Evolutionary conservation across 2,888 invertebrate genomes (phyloP), one percentile per base, ranked within the genome.

Genomic region (Metacarcinus magister): DNA sequence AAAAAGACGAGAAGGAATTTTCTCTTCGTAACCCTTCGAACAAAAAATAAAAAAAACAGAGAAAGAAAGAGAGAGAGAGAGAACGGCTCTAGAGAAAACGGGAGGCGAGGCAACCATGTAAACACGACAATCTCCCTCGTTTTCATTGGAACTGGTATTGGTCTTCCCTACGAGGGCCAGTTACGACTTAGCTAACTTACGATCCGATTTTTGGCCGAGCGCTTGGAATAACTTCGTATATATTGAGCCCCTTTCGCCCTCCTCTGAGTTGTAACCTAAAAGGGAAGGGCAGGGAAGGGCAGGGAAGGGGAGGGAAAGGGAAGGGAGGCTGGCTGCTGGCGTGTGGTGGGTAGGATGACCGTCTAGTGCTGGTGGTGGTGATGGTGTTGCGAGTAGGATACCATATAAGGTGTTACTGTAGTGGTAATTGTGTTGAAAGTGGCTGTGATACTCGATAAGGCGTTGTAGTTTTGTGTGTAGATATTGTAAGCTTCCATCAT

Each of bases 141-240:
- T 82, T 82, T 82, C 82, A 82, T 82, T 82, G 82, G 82, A 67
- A 32, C 82, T 82, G 32, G 82, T 82, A 82, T 82, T 82, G 82
- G 82, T 82, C 28, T 23, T 10, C 32, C 82, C 82, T 82, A 82
- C 82, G 32, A 82, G 82, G 19, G 82, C 82, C 82, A 82, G 82
- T 82, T 82, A 82, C 82, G 82, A 82, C 82, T 13, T 7, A 32
- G 32, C 82, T 32, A 82, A 82, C 82, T 82, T 82, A 28, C 32
- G 82, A 28, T 32, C 82, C 82, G 82, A 82, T 82, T 82, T 82
- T 82, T 82, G 82, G 82, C 82, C 32, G 32, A 23, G 82, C 28
- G 28, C 32, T 23, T 82, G 82, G 82, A 82, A 82, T 82, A 82
- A 82, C 82, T 28, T 82, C 32, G 82, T 82, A 82, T 82, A 82